phyloP scores from a whole-genome alignment of 2,888 invertebrate genomes.

The Seira musarum region DNA sequence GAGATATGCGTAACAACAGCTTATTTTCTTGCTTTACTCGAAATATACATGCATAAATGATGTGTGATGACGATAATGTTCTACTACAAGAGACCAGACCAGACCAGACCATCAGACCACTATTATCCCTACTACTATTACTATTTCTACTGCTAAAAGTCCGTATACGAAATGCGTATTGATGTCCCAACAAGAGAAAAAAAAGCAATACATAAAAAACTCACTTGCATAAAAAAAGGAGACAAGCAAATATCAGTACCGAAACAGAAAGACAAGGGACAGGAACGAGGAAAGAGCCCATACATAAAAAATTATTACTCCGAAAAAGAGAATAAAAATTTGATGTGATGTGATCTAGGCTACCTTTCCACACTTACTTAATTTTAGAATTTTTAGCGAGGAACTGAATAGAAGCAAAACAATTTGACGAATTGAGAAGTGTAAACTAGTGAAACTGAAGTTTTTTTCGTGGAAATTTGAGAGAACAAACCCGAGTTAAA shows the following conservation, averaged over 20 bases:
- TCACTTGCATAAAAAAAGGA: slow-evolving; percentile 17
- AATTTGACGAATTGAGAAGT: not conserved
- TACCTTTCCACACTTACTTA: not conserved
- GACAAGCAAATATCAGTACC: slow-evolving; percentile 47
- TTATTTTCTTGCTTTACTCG: not conserved
- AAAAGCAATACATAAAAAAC: slow-evolving; percentile 46
- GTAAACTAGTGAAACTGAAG: not conserved
- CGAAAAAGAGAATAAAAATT: not conserved
- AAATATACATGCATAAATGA: slow-evolving; percentile 11
- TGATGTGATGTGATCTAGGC: not conserved
- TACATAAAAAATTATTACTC: not conserved
- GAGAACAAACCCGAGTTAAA: not conserved
- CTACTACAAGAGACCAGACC: not conserved
- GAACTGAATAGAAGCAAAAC: not conserved
- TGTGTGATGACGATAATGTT: slow-evolving; percentile 11
- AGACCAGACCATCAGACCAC: not conserved
- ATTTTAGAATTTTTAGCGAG: not conserved
- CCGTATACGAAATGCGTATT: not conserved
- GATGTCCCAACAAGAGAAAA: slow-evolving; percentile 7
- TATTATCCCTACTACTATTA: too few species aligned
- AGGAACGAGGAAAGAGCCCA: slow-evolving; percentile 62
- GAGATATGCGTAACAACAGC: slow-evolving; percentile 13
- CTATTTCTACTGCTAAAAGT: not conserved
- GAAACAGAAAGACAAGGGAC: slow-evolving; percentile 57
- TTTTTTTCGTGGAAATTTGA: not conserved